Base-by-base conservation (phyloP, 2,113 vertebrate genomes). In the Psittacula cyanocephala region DNA sequence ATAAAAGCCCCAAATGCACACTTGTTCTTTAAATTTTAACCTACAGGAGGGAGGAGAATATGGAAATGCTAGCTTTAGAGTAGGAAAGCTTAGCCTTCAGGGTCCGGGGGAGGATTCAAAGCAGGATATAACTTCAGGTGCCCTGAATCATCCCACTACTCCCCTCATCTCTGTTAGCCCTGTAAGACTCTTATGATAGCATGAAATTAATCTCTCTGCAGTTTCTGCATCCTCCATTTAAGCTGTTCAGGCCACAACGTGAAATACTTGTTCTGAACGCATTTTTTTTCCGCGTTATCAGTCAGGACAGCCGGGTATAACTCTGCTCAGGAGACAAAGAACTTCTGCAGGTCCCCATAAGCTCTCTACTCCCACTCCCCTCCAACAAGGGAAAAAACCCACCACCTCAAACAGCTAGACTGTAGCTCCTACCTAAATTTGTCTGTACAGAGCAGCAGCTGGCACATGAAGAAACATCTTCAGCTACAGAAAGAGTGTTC, bases 131-230 rank as follows among this genome's bases (percentile, higher is more conserved):
- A 57, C 68, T 81, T 86, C 59, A 65, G 16, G 46, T 67, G 27
- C 43, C 44, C 71, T 69, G 25, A 92, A 49, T 29, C 70, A 49
- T 41, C 8, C 9, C 55, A 31, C 3, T 60, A 64, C 47, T 68
- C 4, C 62, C 37, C 28, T 49, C 27, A 9, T 18, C 49, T 82
- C 53, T 0, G 0, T 18, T 8, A 76, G 59, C 16, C 20, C 44
- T 29, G 14, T 29, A 62, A 57, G 24, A 47, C 27, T 76, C 33
- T 41, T 5, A 72, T n/a, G 37, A 75, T 6, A 8, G 24, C 33
- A 64, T 17, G 64, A 91, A 86, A 78, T 74, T 44, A 39, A 69
- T 74, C 46, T 81, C 71, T 22, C n/a, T 44, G 33, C 41, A 39
- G 46, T 35, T 81, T 63, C 9, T 57, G 46, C 3, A 4, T 25